Conservation (phyloP, 2,797 vertebrate species). For the Neoniphon sammara region DNA sequence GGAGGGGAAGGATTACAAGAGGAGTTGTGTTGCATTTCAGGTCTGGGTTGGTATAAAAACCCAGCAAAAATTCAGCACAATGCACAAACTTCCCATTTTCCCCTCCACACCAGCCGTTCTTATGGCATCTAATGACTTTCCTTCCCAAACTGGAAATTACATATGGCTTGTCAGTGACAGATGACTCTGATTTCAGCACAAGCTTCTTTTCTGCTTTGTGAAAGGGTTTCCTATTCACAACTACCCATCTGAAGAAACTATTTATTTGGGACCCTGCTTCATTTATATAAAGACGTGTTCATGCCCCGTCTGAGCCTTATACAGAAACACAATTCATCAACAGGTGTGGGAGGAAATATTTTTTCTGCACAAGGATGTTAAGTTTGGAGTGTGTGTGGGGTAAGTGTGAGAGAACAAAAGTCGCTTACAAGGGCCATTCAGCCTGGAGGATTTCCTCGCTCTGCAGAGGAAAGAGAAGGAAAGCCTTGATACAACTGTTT, state of each 20-base stretch:
- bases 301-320: slow-evolving; percentile 45
- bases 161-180: slow-evolving; percentile 60
- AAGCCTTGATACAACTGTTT: slow-evolving; percentile 52
- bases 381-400: slow-evolving; percentile 67
- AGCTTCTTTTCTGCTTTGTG: slow-evolving; percentile 50
- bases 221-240: slow-evolving; percentile 67
- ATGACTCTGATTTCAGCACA: slow-evolving; percentile 66
- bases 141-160: slow-evolving; percentile 56
- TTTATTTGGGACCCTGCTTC: slow-evolving; percentile 53
- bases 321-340: slow-evolving; percentile 74
- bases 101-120: slow-evolving; percentile 32
- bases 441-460: slow-evolving; percentile 65
- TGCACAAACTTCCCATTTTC: slow-evolving; percentile 53
- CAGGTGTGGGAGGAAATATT: slow-evolving; percentile 75
- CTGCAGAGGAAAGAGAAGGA: slow-evolving; percentile 57
- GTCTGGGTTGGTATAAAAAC: slow-evolving; percentile 23
- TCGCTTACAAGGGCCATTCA: slow-evolving; percentile 69
- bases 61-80: slow-evolving; percentile 31
- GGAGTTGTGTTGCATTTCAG: not conserved
- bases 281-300: slow-evolving; percentile 61
- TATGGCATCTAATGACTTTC: slow-evolving; percentile 65
- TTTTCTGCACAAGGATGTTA: slow-evolving; percentile 67
- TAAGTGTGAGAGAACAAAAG: slow-evolving; percentile 77
- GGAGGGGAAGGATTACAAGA: not conserved
- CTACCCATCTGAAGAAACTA: slow-evolving; percentile 51